Base-by-base conservation (phyloP, 2,888 invertebrate species). In the Meganola albula region DNA sequence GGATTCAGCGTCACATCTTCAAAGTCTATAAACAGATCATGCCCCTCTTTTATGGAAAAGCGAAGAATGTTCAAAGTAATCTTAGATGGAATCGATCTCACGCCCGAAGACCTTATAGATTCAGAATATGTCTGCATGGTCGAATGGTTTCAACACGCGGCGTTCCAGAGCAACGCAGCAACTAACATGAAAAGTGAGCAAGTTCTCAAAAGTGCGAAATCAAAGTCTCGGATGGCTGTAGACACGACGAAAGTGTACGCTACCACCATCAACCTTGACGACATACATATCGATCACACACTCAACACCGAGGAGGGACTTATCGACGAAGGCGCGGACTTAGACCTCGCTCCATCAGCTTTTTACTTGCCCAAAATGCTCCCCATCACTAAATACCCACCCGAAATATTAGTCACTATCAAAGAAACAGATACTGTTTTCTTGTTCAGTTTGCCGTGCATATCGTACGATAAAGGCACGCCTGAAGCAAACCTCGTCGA, bases 341-440 rank as follows among this genome's bases (percentile, higher is more conserved):
- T 83, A 28, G 75, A 77, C 4, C 34, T 53, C 31, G 82, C 82
- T 4, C 83, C 84, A 2, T 85, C 85, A 6, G 78, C 79, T 1
- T 84, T 70, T 40, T 78, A 76, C 48, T 60, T 85, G 38, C 74
- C 80, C 1, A 75, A 69, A 66, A 46, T 31, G 27, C 44, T 55
- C 11, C 69, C 75, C 0, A 33, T 63, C 10, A 76, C 67, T 56
- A 63, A 67, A 7, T 83, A 87, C 44, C 90, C 90, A 7, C 74
- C 88, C 2, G 88, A 88, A 53, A 87, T 92, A 14, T 88, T 87
- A 45, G 71, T 93, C 3, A 74, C 80, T n/a, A 72, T 93, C 1
- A 88, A 79, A 36, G 93, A 93, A 76, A 92, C 92, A 0, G 87
- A 89, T 24, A 91, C 92, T 0, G 59, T 78, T 22, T 87, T 89